Conservation (phyloP, 2,797 vertebrate genomes). For the Galaxias olidus region DNA sequence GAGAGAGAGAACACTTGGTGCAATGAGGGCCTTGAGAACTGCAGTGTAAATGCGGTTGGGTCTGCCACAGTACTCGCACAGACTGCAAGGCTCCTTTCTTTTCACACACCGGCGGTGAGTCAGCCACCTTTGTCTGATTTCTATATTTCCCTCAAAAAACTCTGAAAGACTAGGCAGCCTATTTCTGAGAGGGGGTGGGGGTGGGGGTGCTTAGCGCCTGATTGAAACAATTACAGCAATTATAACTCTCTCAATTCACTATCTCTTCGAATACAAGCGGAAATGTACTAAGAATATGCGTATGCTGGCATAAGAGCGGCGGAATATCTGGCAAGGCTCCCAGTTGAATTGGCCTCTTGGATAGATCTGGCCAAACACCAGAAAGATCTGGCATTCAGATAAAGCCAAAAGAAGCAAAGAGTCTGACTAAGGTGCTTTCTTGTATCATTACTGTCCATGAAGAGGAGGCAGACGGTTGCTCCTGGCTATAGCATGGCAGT, state of each 20-base stretch:
- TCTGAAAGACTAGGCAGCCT: conserved; percentile 14
- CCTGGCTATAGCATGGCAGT: conserved; percentile 16
- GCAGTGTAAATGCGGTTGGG: conserved; percentile 25
- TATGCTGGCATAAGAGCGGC: conserved; percentile 40
- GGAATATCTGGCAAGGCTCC: conserved; percentile 55
- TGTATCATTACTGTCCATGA: conserved; percentile 58
- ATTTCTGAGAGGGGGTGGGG: too few species aligned
- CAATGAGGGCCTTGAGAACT: conserved; percentile 25
- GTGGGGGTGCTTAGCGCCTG: too few species aligned
- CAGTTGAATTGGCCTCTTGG: conserved; percentile 41
- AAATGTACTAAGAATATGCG: too few species aligned
- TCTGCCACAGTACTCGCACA: conserved; percentile 23
- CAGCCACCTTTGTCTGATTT: conserved; percentile 33
- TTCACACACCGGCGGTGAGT: conserved; percentile 50
- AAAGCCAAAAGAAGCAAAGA: conserved; percentile 67
- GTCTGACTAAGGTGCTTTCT: conserved; percentile 65
- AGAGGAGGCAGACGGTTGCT: conserved; percentile 36
- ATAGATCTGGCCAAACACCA: too few species aligned
- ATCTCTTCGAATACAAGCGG: too few species aligned
- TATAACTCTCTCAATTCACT: too few species aligned
- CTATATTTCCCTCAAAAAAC: conserved; percentile 12
- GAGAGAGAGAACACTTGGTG: conserved; percentile 30
- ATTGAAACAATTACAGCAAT: too few species aligned
- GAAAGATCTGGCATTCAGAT: background rate
- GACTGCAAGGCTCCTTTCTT: conserved; percentile 27